A percentile compares a stretch with the other conserved stretches of the same genome.
Evolutionary conservation across 2,888 invertebrate genomes (phyloP).

Genomic region (Phengaris alcon): DNA sequence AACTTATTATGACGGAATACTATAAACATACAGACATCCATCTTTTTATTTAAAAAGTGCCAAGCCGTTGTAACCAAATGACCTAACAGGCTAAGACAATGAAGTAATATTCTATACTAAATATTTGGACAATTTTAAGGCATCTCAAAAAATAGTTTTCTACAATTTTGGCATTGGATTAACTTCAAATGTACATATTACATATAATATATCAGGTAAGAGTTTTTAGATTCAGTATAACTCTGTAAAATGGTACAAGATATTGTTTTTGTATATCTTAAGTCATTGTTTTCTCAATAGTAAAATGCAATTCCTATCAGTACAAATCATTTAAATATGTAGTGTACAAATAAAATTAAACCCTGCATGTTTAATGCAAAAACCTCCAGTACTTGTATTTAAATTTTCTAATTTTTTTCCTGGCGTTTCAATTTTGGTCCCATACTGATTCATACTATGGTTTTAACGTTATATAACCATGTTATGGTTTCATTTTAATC

Average conservation of each 20-base stretch:
- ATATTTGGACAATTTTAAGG: constrained; percentile 14
- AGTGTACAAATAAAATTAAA: background rate
- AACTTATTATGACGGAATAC: too few species aligned
- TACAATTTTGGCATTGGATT: background rate
- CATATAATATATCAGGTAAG: background rate
- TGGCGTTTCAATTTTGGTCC: background rate
- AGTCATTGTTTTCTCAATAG: background rate
- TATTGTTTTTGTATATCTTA: background rate
- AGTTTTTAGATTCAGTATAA: background rate
- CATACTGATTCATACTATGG: background rate
- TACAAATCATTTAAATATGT: background rate
- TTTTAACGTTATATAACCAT: background rate
- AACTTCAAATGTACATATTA: background rate
- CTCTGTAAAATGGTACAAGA: background rate
- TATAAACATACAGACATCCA: too few species aligned
- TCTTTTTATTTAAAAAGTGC: background rate
- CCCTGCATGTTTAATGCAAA: background rate
- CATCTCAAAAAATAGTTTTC: background rate
- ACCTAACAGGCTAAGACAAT: background rate
- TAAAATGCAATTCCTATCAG: background rate
- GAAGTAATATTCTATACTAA: constrained; percentile 1
- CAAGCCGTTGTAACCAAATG: background rate
- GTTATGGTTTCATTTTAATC: background rate
- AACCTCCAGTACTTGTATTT: background rate
- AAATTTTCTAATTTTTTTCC: background rate